phyloP scores from a whole-genome alignment of 2,113 vertebrate genomes.

The Alaudala cheleensis region DNA sequence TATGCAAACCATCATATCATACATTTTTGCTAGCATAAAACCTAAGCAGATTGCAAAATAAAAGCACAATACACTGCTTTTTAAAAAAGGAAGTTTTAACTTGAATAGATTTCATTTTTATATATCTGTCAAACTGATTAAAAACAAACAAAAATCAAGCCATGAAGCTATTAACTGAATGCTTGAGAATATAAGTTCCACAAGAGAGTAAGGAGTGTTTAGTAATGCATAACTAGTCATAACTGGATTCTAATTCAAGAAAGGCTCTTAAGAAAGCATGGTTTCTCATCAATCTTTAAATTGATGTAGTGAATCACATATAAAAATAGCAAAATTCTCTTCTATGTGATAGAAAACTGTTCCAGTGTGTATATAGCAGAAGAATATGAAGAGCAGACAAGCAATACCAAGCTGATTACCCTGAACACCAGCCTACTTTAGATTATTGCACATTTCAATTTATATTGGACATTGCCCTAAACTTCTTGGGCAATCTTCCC shows the following conservation, averaged over 20 bases:
- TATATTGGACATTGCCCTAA: neutral
- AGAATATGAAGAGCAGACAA: neutral
- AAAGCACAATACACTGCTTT: neutral
- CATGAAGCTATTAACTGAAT: neutral
- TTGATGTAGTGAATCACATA: neutral
- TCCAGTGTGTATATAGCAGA: neutral
- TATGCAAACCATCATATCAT: neutral
- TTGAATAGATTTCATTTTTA: neutral
- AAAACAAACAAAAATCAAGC: neutral
- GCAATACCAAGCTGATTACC: neutral
- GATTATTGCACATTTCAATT: neutral
- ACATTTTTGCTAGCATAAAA: neutral
- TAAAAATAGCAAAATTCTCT: neutral
- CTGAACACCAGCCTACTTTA: neutral
- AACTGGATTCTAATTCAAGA: neutral
- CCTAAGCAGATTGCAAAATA: neutral
- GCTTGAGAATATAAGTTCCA: neutral
- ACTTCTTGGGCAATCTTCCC: neutral
- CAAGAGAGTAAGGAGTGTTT: slow-evolving; percentile 4
- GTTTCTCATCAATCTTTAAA: neutral
- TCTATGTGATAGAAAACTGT: neutral
- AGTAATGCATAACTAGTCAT: slow-evolving; percentile 57
- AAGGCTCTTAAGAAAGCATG: neutral
- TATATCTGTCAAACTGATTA: neutral
- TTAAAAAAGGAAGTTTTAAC: neutral